A percentile compares a stretch with the other conserved stretches of the same genome.
Evolutionary conservation across 30 jellyfish, hydroid and myxozoan species (phyloP).

Genomic region (Pelagia noctiluca): DNA sequence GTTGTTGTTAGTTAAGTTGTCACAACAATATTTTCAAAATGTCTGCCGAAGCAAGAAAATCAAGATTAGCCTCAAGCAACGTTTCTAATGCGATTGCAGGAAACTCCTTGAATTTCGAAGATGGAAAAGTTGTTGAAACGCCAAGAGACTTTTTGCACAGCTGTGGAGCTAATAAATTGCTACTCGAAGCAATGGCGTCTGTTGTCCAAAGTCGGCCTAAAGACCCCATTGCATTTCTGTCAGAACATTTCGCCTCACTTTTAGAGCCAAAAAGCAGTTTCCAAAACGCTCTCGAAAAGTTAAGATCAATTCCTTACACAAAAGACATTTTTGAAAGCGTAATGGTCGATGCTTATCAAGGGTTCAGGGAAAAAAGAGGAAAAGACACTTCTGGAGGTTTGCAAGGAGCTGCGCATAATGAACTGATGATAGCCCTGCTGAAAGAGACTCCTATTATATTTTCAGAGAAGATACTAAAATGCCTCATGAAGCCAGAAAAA

Average conservation of each 20-base stretch:
- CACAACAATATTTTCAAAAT: not conserved
- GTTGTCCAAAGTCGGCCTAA: slow-evolving; percentile 74
- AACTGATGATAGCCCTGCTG: slow-evolving; percentile 32
- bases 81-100: not conserved
- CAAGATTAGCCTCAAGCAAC: not conserved
- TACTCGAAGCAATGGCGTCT: slow-evolving; percentile 45
- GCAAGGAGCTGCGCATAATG: slow-evolving; percentile 56
- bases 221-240: slow-evolving; percentile 77
- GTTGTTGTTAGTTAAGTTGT: too few species aligned
- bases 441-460: slow-evolving; percentile 32
- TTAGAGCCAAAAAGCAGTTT: slow-evolving; percentile 54
- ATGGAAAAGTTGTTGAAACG: slow-evolving; percentile 35
- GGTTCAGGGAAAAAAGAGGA: slow-evolving; percentile 9
- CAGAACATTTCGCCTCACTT: slow-evolving; percentile 62
- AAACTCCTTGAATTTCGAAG: slow-evolving; percentile 13
- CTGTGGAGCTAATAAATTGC: slow-evolving; percentile 38
- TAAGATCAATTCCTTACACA: slow-evolving; percentile 41
- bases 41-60: not conserved
- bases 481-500: slow-evolving; percentile 53
- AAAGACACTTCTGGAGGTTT: not conserved
- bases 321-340: slow-evolving; percentile 46
- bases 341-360: slow-evolving; percentile 68
- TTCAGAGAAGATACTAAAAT: slow-evolving; percentile 42
- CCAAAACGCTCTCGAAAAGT: slow-evolving; percentile 57
- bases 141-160: slow-evolving; percentile 76